phyloP scores from a whole-genome alignment of 2,113 vertebrate genomes.

The Catagonus wagneri region DNA sequence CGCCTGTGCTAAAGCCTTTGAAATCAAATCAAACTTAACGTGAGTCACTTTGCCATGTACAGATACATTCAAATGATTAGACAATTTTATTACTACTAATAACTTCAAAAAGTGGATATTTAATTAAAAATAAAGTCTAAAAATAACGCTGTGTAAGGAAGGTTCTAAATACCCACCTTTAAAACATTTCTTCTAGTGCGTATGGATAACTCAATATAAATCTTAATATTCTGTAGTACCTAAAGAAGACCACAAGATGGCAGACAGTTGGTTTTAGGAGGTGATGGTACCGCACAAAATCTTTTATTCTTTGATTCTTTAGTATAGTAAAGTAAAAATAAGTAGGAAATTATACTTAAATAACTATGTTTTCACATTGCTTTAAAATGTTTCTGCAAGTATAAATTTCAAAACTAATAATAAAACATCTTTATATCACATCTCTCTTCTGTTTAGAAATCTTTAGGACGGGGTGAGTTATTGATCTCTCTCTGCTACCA shows the following conservation, averaged over 20 bases:
- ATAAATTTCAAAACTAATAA: background rate
- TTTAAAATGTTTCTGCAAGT: background rate
- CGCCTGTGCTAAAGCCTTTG: slow-evolving; percentile 23
- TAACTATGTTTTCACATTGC: background rate
- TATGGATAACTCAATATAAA: slow-evolving; percentile 60
- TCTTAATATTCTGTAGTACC: slow-evolving; percentile 56
- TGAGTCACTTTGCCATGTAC: background rate
- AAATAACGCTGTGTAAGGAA: background rate
- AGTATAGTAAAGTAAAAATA: background rate
- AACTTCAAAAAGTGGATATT: background rate
- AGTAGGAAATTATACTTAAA: background rate
- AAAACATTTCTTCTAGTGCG: slow-evolving; percentile 58
- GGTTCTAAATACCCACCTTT: background rate
- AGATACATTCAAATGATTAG: background rate
- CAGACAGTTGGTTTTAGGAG: slow-evolving; percentile 55
- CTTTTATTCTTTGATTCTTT: background rate
- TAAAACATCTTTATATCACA: background rate
- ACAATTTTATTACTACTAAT: background rate
- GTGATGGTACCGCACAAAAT: background rate
- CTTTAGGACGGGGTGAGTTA: slow-evolving; percentile 94
- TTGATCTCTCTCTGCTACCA: slow-evolving; percentile 98
- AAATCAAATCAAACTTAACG: slow-evolving; percentile 52
- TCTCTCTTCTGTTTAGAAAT: slow-evolving; percentile 89
- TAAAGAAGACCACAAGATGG: slow-evolving; percentile 71
- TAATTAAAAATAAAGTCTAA: background rate